Conservation (phyloP, 2,113 vertebrate genomes). For the Epinephelus lanceolatus region DNA sequence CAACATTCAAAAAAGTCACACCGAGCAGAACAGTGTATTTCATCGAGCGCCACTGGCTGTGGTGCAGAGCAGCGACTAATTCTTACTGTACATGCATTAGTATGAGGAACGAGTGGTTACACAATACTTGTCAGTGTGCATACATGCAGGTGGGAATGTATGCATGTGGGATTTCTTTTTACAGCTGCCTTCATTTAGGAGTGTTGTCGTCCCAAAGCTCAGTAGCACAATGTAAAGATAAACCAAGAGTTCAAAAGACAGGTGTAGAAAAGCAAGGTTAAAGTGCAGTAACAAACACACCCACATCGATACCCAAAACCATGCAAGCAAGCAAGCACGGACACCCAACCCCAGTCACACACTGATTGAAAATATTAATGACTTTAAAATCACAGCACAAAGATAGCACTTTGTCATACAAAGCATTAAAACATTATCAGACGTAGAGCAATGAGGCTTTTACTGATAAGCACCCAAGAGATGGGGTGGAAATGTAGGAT, state of each 20-base stretch:
- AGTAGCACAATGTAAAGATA: background rate
- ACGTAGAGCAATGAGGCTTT: slow-evolving; percentile 14
- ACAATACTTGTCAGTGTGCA: slow-evolving; percentile 10
- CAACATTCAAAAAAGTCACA: slow-evolving; percentile 10
- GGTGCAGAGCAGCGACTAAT: slow-evolving; percentile 42
- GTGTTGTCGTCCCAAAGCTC: slow-evolving; percentile 6
- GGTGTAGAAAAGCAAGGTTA: background rate
- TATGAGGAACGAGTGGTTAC: slow-evolving; percentile 10
- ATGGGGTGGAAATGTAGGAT: background rate
- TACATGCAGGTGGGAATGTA: slow-evolving; percentile 16
- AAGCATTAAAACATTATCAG: slow-evolving; percentile 14
- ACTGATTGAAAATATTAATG: slow-evolving; percentile 14
- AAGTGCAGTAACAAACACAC: background rate
- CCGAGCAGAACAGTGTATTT: slow-evolving; percentile 12
- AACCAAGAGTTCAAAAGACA: slow-evolving; percentile 1
- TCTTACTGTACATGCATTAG: slow-evolving; percentile 30
- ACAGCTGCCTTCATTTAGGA: slow-evolving; percentile 37
- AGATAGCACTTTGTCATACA: slow-evolving; percentile 33
- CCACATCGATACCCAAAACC: background rate
- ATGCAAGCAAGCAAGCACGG: background rate
- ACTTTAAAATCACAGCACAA: slow-evolving; percentile 19
- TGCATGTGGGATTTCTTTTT: slow-evolving; percentile 5
- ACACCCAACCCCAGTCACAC: background rate
- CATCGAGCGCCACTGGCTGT: slow-evolving; percentile 25
- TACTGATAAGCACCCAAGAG: slow-evolving; percentile 10